Evolutionary conservation across 1,140 invertebrate species (phyloP).

Genomic region (Popillia japonica): DNA sequence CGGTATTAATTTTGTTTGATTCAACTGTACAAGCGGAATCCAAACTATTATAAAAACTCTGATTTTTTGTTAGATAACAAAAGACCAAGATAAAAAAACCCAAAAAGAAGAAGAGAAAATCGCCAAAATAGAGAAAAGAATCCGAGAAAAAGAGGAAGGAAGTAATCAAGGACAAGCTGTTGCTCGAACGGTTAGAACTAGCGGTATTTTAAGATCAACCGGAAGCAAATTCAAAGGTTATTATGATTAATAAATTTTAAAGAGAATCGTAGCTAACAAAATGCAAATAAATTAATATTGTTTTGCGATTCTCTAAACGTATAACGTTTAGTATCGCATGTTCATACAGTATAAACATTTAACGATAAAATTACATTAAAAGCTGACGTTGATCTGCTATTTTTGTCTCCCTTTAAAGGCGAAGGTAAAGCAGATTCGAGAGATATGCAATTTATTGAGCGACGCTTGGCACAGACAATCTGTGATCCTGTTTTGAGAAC

Average conservation of each 20-base stretch:
- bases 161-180: conserved; percentile 28
- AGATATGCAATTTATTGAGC: conserved; percentile 44
- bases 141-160: not conserved
- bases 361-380: too few species aligned
- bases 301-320: not conserved
- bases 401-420: too few species aligned
- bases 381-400: too few species aligned
- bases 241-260: not conserved
- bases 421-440: conserved; percentile 26
- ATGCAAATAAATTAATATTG: too few species aligned
- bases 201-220: not conserved
- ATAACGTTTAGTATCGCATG: too few species aligned
- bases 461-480: conserved; percentile 22
- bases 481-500: conserved; percentile 3
- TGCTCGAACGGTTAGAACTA: not conserved
- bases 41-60: too few species aligned
- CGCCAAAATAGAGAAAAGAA: conserved; percentile 32
- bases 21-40: too few species aligned
- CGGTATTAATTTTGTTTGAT: too few species aligned
- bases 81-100: not conserved
- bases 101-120: not conserved
- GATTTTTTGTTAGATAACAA: not conserved
- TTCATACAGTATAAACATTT: too few species aligned
- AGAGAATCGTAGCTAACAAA: too few species aligned
- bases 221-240: conserved; percentile 38